Base-by-base conservation (phyloP, 2,888 invertebrate species). In the Sympetrum striolatum region DNA sequence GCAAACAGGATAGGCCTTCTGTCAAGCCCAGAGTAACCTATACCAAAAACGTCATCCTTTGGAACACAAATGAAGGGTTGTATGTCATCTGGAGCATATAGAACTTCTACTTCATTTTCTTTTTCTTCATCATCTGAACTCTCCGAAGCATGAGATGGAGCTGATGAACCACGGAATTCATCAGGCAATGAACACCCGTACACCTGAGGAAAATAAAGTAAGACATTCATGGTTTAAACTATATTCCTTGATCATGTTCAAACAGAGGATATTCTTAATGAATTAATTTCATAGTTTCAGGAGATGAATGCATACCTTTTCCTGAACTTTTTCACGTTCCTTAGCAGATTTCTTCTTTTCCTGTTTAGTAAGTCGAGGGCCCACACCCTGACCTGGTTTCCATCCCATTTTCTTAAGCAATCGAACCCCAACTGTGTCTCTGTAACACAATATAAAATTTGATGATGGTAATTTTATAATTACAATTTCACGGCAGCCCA, bases 381-480 rank as follows among this genome's bases (percentile, higher is more conserved):
- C 98, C 0, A 97, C 94, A 0, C 98, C 98, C 93, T 98, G 97
- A 0, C 98, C 98, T 4, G 96, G 96, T 92, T 96, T 96, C 98
- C 99, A 98, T 0, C 99, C 99, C 97, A 99, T 98, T 92, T 96
- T 96, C 90, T 96, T 96, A 64, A 99, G 94, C 93, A 99, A 95
- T 91, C 95, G 95, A 80, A 98, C 96, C 0, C 99, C 99, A 14
- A 98, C 96, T 0, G 98, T 98, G 93, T 98, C 97, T 92, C 97
- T 98, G 31, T 8, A 44, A 44, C 10, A 8, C 10, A 44, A 44
- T 44, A 44, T 44, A 5, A 39, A 39, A 39, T 39, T 39, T 2
- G 6, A 39, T n/a, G n/a, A n/a, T n/a, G n/a, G n/a, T n/a, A n/a
- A n/a, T n/a, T n/a, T n/a, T n/a, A n/a, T n/a, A n/a, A n/a, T n/a